Conservation (phyloP, 2,888 invertebrate genomes). For the Heliconius aoede region DNA sequence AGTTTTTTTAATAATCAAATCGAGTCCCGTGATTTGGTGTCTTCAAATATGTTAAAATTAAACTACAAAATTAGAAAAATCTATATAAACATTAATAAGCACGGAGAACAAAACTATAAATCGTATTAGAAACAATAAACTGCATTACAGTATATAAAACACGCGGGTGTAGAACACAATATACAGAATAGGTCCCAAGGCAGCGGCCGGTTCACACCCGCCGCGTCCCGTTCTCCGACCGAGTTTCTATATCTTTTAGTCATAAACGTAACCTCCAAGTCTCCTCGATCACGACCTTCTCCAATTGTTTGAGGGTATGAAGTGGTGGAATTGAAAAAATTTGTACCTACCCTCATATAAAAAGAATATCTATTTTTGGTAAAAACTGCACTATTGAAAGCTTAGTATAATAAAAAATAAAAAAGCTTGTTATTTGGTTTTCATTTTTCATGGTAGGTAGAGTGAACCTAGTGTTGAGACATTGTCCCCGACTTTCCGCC, state of each 20-base stretch:
- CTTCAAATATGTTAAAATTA: background rate
- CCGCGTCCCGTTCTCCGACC: constrained; percentile 71
- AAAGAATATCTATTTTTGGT: background rate
- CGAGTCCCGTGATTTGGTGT: background rate
- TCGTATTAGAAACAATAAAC: background rate
- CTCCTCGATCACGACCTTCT: constrained; percentile 62
- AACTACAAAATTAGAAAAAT: background rate
- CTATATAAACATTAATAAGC: background rate
- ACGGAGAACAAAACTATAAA: background rate
- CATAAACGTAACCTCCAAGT: constrained; percentile 72
- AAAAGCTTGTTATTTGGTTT: background rate
- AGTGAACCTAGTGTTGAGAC: no score
- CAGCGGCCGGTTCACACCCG: constrained; percentile 59
- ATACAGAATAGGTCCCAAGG: constrained; percentile 60
- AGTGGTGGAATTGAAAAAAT: constrained; percentile 20
- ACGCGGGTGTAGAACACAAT: constrained; percentile 20
- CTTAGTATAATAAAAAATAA: background rate
- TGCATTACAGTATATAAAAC: constrained; percentile 15
- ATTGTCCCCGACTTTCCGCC: no score
- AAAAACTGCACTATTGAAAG: background rate
- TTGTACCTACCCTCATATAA: background rate
- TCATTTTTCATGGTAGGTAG: no score
- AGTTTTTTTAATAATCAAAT: background rate
- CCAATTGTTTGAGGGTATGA: constrained; percentile 36
- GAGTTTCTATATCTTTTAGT: constrained; percentile 63